Conservation (phyloP, 2,888 invertebrate species). For the Eucera pruinosa region DNA sequence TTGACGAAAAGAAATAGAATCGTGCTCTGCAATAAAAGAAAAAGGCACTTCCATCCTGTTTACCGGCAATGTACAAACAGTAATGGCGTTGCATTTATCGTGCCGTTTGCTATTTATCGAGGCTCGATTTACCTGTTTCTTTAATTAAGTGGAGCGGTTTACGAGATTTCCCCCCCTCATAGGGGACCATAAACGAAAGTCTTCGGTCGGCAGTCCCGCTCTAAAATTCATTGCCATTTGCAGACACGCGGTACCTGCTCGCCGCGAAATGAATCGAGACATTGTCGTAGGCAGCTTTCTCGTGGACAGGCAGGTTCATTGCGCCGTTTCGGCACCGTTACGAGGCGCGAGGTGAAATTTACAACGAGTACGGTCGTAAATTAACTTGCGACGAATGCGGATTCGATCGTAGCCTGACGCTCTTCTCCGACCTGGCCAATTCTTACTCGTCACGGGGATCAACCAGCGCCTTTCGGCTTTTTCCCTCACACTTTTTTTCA, state of each 20-base stretch:
- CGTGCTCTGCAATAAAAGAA: not conserved
- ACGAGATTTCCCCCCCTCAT: not conserved
- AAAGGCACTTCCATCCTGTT: not conserved
- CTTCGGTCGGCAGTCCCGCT: slow-evolving; percentile 2
- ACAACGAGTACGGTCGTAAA: slow-evolving; percentile 58
- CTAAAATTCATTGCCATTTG: slow-evolving; percentile 51
- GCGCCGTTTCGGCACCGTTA: slow-evolving; percentile 63
- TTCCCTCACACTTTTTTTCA: not conserved
- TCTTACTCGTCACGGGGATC: not conserved
- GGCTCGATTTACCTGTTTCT: slow-evolving; percentile 14
- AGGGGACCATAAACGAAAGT: slow-evolving; percentile 48
- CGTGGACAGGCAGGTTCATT: slow-evolving; percentile 57
- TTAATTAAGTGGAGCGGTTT: slow-evolving; percentile 15
- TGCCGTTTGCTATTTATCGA: not conserved
- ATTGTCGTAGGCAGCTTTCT: slow-evolving; percentile 64
- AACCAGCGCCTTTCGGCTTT: not conserved
- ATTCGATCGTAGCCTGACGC: slow-evolving; percentile 41
- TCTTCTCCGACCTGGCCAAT: not conserved
- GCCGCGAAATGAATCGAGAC: slow-evolving; percentile 48
- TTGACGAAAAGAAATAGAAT: not conserved
- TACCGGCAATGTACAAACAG: not conserved
- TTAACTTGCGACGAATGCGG: slow-evolving; percentile 55
- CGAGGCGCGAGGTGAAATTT: slow-evolving; percentile 65
- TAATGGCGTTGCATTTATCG: not conserved
- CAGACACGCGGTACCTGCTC: slow-evolving; percentile 40